Evolutionary conservation across 2,888 invertebrate species (phyloP), one percentile per base, ranked within the genome.

Genomic region (Parnassius apollo): DNA sequence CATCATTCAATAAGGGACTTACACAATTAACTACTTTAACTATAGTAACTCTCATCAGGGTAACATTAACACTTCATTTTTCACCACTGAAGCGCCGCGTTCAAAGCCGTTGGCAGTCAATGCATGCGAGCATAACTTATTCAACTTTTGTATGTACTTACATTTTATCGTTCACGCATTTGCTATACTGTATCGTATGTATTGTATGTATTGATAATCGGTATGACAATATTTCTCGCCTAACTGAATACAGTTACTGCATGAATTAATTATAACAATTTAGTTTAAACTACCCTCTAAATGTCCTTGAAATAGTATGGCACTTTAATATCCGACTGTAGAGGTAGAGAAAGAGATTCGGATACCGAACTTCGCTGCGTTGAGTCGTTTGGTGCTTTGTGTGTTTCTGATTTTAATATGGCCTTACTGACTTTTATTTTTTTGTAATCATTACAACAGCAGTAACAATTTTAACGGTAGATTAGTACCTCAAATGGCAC

Each of bases 11-110:
- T 82, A 83, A 83, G 85, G 84, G 85, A 89, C 89, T 91, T 88
- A 91, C 89, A 89, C 84, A 80, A 88, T 88, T 91, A 91, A 90
- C 87, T 87, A 91, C 91, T 88, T 90, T 91, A 91, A 90, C 89
- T 82, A 85, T 81, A 82, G 80, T 88, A 87, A 87, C 87, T 79
- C 77, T 77, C 77, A 75, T 76, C 71, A 75, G 76, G 81, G 82
- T 80, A 80, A 81, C 85, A 80, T 76, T 81, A 83, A 86, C 82
- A 86, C 85, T 77, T 79, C 80, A 86, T 81, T 35, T 35, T 7
- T 83, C 78, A 83, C 79, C 73, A 77, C 73, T 70, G 72, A 71
- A 67, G 72, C 75, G 65, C 73, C 74, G 68, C 48, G 45, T 56
- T 56, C 35, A 7, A 35, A 4, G 35, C 35, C 7, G 35, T 42